A percentile compares a stretch with the other conserved stretches of the same genome.
These are phyloP conservation scores for Meiosimyza platycephala DNA, from an alignment of 2,888 invertebrate species.

Conservation along the genomic window DNA sequence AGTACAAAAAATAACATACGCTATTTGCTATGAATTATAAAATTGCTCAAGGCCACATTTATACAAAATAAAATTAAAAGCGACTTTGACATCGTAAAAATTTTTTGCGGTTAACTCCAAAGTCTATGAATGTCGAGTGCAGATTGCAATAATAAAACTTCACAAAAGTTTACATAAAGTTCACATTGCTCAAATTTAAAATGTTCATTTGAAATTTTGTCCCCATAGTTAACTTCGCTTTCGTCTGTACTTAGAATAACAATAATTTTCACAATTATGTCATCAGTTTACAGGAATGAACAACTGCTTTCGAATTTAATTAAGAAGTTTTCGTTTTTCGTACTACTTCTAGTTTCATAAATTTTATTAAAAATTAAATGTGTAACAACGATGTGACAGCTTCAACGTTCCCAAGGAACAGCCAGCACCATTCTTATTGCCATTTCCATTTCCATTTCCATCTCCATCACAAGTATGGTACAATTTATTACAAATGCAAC, in stretches of 20 bases:
- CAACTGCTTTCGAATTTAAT: conserved; percentile 19
- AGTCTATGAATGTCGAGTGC: no score
- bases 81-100: no score
- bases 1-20: no score
- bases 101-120: no score
- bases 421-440: no score
- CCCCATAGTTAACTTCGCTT: no score
- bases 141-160: neutral
- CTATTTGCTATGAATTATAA: no score
- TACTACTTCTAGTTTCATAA: conserved; percentile 11
- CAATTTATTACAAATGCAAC: no score
- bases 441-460: no score
- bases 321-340: conserved; percentile 21
- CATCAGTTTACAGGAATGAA: neutral
- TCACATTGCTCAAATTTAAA: neutral
- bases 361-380: conserved; percentile 22
- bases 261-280: conserved; percentile 18
- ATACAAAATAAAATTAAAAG: no score
- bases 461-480: no score
- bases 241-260: conserved; percentile 1
- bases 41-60: no score
- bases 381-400: neutral
- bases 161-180: neutral
- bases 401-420: neutral
- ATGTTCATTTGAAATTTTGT: conserved; percentile 1